Percentiles rank a stretch among this genome's conserved stretches.
Conservation (phyloP, 2,888 invertebrate genomes). For the Boloria euphrosyne region DNA sequence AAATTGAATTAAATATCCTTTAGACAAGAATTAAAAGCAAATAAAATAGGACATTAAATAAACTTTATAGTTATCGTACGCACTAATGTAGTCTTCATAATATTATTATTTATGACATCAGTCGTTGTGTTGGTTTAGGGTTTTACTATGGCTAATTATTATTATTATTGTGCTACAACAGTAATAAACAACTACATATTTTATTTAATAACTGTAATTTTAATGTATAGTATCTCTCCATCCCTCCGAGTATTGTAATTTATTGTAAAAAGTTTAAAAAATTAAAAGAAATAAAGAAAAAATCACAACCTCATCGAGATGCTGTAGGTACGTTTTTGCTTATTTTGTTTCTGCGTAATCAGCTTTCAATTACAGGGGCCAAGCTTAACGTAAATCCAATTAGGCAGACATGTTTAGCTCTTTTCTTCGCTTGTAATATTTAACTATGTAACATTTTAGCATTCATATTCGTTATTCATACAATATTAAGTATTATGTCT, state of each 20-base stretch:
- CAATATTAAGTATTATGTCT: constrained; percentile 5
- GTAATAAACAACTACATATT: too few species aligned
- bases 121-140: not conserved
- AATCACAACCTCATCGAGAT: too few species aligned
- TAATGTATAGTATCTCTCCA: too few species aligned
- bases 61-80: not conserved
- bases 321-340: not conserved
- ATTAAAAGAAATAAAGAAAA: too few species aligned
- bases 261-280: too few species aligned
- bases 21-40: not conserved
- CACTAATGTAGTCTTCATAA: constrained; percentile 4
- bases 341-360: constrained; percentile 4
- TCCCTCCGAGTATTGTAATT: too few species aligned
- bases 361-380: constrained; percentile 20
- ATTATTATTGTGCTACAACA: too few species aligned
- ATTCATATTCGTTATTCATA: not conserved
- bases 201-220: too few species aligned
- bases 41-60: constrained; percentile 3
- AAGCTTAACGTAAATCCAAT: constrained; percentile 32
- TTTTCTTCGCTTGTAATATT: constrained; percentile 5
- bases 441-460: not conserved
- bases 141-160: too few species aligned
- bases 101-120: constrained; percentile 2
- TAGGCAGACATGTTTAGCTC: constrained; percentile 25
- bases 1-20: too few species aligned